phyloP scores from a whole-genome alignment of 2,113 vertebrate genomes.

The Tachuris rubrigastra region DNA sequence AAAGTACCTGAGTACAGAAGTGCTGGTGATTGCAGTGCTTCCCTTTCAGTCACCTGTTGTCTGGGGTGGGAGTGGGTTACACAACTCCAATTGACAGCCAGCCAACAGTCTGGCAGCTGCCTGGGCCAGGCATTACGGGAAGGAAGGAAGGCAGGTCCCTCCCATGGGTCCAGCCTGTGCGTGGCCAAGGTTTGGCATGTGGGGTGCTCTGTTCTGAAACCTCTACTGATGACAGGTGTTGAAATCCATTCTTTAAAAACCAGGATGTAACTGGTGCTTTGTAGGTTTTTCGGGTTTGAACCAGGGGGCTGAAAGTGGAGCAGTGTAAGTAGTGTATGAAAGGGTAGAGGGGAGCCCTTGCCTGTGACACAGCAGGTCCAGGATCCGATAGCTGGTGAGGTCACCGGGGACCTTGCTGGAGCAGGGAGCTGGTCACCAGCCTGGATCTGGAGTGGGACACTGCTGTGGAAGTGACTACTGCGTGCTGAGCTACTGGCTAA shows the following conservation, averaged over 20 bases:
- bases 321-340: accelerated
- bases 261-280: neutral
- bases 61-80: neutral
- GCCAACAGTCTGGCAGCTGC: neutral
- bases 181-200: accelerated
- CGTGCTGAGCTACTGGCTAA: accelerated
- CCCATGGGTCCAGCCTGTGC: neutral
- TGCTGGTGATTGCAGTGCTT: accelerated
- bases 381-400: too few relatives aligned
- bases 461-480: accelerated
- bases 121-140: neutral
- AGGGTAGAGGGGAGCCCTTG: neutral
- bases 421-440: neutral
- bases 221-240: accelerated
- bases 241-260: neutral
- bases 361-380: accelerated
- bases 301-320: accelerated
- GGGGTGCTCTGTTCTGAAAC: accelerated
- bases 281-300: neutral
- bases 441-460: neutral
- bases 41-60: neutral
- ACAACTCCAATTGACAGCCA: accelerated
- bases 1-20: neutral
- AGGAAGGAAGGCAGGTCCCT: accelerated
- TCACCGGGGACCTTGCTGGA: accelerated